Base-by-base conservation (phyloP, 2,888 invertebrate genomes). In the Eilema sororculum region DNA sequence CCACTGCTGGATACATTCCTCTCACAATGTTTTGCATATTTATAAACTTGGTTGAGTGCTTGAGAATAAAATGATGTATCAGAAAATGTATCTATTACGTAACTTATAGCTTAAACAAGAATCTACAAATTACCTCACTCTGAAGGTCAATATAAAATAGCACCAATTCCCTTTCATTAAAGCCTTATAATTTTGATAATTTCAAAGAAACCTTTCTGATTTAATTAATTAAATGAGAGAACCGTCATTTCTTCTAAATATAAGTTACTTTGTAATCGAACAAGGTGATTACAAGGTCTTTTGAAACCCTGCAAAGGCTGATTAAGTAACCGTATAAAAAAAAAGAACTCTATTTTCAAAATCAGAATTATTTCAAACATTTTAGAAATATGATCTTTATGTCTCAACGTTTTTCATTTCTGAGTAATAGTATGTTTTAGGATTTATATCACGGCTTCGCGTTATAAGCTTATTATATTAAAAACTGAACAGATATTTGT, bases 171-270 rank as follows among this genome's bases (percentile, higher is more conserved):
- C 52, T 52, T 52, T 3, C 12, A 10, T 12, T 20, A 8, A 52
- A 52, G 52, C 52, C n/a, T 52, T 52, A n/a, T 52, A n/a, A n/a
- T n/a, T 52, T 52, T n/a, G 52, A 52, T 52, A 52, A 52, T n/a
- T n/a, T 52, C 52, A 52, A 52, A 52, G 52, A 9, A 52, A 52
- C 52, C 52, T 52, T 52, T n/a, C n/a, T 52, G 20, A 20, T 46
- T 46, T 41, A 46, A 3, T 20, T n/a, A 52, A 46, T 20, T 2
- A 20, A 52, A 20, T 52, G 20, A 46, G 13, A 20, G n/a, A 8
- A 8, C 52, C 9, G n/a, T 46, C 20, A 6, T 52, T 52, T n/a
- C 20, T 52, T 52, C 6, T 52, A 52, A n/a, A n/a, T 41, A 52
- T 52, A n/a, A 20, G 0, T n/a, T 9, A 52, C 52, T 52, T 52